These are phyloP conservation scores for Amphiprion clarkii DNA, from an alignment of 2,797 vertebrate genomes.

Conservation along the genomic window DNA sequence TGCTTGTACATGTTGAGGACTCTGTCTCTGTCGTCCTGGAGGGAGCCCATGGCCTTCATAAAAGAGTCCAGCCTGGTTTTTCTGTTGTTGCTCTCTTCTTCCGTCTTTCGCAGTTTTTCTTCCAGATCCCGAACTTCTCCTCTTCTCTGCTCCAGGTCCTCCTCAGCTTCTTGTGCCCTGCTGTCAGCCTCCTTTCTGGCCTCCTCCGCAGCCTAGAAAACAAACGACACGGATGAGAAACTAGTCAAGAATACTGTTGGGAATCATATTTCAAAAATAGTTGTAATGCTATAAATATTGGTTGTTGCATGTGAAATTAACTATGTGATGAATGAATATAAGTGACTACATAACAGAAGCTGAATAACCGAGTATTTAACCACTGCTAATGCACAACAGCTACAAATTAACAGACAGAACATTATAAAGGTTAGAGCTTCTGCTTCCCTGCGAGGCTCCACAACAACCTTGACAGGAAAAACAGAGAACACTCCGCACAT, in stretches of 20 bases:
- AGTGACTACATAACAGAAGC: too few relatives aligned
- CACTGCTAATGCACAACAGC: too few relatives aligned
- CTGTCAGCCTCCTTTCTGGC: slow-evolving; percentile 85
- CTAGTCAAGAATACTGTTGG: background rate
- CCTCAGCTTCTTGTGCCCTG: slow-evolving; percentile 85
- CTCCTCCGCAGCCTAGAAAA: slow-evolving; percentile 88
- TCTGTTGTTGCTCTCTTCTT: slow-evolving; percentile 87
- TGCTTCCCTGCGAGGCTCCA: too few relatives aligned
- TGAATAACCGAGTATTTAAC: too few relatives aligned
- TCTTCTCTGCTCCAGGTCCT: slow-evolving; percentile 84
- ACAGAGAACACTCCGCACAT: too few relatives aligned
- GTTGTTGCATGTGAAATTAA: too few relatives aligned
- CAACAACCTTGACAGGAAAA: too few relatives aligned
- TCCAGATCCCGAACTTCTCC: slow-evolving; percentile 82
- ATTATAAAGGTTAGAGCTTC: too few relatives aligned
- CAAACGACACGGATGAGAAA: background rate
- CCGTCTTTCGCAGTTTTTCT: slow-evolving; percentile 81
- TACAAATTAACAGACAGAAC: too few relatives aligned
- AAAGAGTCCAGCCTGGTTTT: slow-evolving; percentile 92
- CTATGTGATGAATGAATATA: too few relatives aligned
- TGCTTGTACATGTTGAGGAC: slow-evolving; percentile 91
- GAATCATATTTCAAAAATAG: too few relatives aligned
- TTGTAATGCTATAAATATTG: too few relatives aligned
- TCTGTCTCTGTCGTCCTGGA: slow-evolving; percentile 94
- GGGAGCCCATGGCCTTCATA: slow-evolving; percentile 94